phyloP scores from a whole-genome alignment of 2,113 vertebrate species.

The Okapia johnstoni region DNA sequence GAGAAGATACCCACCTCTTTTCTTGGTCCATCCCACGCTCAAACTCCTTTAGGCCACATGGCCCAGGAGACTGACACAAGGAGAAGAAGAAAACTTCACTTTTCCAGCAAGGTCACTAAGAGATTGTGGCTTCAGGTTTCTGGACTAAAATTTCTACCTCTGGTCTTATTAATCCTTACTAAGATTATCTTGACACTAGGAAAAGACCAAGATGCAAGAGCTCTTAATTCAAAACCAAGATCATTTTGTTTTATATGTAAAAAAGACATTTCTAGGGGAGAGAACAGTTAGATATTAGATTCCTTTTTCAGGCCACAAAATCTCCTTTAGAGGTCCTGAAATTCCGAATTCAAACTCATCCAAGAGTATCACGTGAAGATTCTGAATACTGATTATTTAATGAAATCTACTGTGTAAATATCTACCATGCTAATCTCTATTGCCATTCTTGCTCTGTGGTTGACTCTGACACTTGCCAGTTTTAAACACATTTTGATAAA shows the following conservation, averaged over 20 bases:
- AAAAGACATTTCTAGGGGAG: neutral
- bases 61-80: neutral
- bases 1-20: neutral
- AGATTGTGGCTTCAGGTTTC: neutral
- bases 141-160: neutral
- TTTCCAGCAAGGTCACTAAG: neutral
- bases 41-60: neutral
- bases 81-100: neutral
- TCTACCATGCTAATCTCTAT: neutral
- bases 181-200: neutral
- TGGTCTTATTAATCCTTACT: neutral
- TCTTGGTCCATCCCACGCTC: neutral
- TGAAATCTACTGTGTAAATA: neutral
- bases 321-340: neutral
- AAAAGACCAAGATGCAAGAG: neutral
- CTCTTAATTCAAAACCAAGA: conserved; percentile 42
- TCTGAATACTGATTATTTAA: neutral
- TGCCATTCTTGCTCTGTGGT: neutral
- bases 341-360: neutral
- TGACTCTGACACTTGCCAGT: neutral
- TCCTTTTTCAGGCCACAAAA: neutral
- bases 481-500: neutral
- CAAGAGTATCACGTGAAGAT: neutral
- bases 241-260: neutral
- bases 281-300: neutral